Evolutionary conservation across 2,113 vertebrate species (phyloP).

Genomic region (Salvator merianae): DNA sequence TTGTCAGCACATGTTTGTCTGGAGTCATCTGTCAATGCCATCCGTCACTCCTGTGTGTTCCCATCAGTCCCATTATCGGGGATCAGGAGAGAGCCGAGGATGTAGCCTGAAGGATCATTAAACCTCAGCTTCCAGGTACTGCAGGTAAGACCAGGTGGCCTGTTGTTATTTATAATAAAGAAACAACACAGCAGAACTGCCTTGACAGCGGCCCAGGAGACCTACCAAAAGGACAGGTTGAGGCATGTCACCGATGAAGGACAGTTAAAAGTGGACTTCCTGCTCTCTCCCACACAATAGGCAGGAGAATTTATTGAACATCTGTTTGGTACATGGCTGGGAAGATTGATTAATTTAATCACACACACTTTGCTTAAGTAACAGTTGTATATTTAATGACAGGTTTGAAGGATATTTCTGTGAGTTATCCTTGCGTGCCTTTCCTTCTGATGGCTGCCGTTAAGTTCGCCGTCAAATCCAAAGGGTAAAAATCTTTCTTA

Average conservation of each 20-base stretch:
- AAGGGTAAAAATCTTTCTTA: background rate
- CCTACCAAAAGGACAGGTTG: slow-evolving; percentile 79
- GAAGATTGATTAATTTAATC: slow-evolving; percentile 99
- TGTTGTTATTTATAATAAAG: slow-evolving; percentile 99
- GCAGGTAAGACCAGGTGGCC: slow-evolving; percentile 93
- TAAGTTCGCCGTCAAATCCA: background rate
- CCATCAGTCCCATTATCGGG: slow-evolving; percentile 92
- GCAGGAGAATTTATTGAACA: slow-evolving; percentile 92
- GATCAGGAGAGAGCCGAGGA: slow-evolving; percentile 85
- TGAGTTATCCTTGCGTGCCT: slow-evolving; percentile 61
- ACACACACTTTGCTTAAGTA: slow-evolving; percentile 92
- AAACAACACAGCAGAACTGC: slow-evolving; percentile 89
- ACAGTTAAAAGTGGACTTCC: slow-evolving; percentile 92
- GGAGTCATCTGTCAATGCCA: slow-evolving; percentile 93
- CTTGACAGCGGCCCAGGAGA: slow-evolving; percentile 86
- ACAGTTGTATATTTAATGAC: slow-evolving; percentile 97
- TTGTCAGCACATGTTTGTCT: slow-evolving; percentile 92
- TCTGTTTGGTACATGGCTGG: slow-evolving; percentile 91
- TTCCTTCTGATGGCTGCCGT: slow-evolving; percentile 52
- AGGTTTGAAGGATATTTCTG: slow-evolving; percentile 88
- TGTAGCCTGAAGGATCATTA: slow-evolving; percentile 95
- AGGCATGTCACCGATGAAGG: slow-evolving; percentile 90
- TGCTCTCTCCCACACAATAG: slow-evolving; percentile 73
- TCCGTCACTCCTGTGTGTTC: slow-evolving; percentile 90
- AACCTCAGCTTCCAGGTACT: slow-evolving; percentile 80